Conservation (phyloP, 2,797 vertebrate genomes). For the Synanceia verrucosa region DNA sequence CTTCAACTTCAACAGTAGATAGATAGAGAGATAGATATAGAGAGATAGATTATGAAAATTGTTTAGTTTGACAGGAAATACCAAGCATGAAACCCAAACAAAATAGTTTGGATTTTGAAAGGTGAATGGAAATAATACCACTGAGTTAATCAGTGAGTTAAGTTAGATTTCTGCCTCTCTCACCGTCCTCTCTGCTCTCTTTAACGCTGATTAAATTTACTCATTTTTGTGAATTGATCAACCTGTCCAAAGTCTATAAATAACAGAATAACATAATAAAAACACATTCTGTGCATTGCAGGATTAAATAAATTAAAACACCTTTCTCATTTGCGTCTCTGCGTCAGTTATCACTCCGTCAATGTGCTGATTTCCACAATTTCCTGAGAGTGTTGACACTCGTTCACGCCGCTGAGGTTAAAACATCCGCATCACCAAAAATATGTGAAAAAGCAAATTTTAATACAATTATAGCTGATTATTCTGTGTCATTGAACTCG, state of each 20-base stretch:
- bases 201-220: no score
- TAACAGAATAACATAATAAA: not conserved
- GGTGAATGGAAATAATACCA: no score
- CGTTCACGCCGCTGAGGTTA: slow-evolving; percentile 6
- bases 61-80: no score
- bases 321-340: not conserved
- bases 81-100: no score
- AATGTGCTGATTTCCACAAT: not conserved
- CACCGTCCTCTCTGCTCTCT: no score
- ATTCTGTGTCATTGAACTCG: slow-evolving; percentile 9
- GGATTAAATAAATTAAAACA: no score
- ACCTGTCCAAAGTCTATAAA: not conserved
- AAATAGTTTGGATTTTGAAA: no score
- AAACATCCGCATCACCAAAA: not conserved
- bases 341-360: not conserved
- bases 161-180: no score
- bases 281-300: not conserved
- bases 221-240: not conserved
- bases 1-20: not conserved
- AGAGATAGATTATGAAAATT: not conserved
- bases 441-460: not conserved
- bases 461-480: not conserved
- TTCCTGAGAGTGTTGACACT: not conserved
- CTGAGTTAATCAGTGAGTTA: no score
- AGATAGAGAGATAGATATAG: not conserved